These are phyloP conservation scores for Brotogeris chrysoptera DNA, from an alignment of 2,797 vertebrate species.

Conservation along the genomic window DNA sequence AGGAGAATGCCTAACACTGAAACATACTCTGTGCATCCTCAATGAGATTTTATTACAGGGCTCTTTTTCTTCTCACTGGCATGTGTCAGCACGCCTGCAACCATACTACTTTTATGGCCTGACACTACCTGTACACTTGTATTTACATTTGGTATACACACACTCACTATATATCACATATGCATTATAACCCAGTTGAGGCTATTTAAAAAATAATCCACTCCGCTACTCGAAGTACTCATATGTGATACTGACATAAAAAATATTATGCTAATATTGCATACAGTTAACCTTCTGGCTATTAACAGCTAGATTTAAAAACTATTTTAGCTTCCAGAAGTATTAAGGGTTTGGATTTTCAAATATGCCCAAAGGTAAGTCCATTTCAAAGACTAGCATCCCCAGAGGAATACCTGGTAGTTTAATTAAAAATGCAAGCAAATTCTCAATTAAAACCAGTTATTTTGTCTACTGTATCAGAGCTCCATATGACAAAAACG, in stretches of 20 bases:
- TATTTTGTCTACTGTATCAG: not conserved
- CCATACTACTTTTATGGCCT: not conserved
- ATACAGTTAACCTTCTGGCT: not conserved
- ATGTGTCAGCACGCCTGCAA: constrained; percentile 30
- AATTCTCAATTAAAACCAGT: not conserved
- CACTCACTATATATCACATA: accelerated
- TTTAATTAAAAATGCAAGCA: not conserved
- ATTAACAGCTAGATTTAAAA: not conserved
- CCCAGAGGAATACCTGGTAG: not conserved
- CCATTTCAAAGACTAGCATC: not conserved
- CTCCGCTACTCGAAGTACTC: not conserved
- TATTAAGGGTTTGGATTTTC: not conserved
- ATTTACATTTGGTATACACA: not conserved
- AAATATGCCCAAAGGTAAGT: not conserved
- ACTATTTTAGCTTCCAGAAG: not conserved
- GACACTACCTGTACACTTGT: not conserved
- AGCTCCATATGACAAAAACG: not conserved
- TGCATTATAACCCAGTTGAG: not conserved
- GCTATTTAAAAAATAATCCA: not conserved
- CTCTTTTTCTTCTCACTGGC: constrained; percentile 70
- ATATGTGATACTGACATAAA: not conserved
- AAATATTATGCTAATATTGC: not conserved
- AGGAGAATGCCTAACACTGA: constrained; percentile 80
- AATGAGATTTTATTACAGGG: constrained; percentile 80
- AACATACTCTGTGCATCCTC: constrained; percentile 76